Evolutionary conservation across 2,113 vertebrate genomes (phyloP).

Genomic region (Esox niger): DNA sequence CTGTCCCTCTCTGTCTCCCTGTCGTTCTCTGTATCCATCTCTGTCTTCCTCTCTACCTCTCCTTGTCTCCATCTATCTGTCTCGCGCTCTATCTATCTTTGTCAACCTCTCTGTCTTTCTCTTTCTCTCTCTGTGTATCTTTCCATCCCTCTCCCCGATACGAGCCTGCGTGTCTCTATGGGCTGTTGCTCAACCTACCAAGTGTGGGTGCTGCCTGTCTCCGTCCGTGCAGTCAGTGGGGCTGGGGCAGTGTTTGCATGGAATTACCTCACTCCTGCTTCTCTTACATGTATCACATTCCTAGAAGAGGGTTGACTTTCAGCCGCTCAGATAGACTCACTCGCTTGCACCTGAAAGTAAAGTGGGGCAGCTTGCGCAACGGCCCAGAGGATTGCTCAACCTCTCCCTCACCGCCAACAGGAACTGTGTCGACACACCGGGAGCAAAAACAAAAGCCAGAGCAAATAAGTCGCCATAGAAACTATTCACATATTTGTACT

Average conservation of each 20-base stretch:
- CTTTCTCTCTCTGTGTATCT: background rate
- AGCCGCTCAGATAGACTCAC: conserved; percentile 8
- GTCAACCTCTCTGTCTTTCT: background rate
- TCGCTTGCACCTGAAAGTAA: conserved; percentile 37
- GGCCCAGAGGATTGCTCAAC: conserved; percentile 43
- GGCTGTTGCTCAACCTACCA: conserved; percentile 32
- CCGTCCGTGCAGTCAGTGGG: conserved; percentile 16
- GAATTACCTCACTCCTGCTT: conserved; percentile 41
- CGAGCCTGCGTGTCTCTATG: background rate
- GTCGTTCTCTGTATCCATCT: background rate
- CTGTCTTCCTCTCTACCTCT: background rate
- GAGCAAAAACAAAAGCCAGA: conserved; percentile 32
- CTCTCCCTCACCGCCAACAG: conserved; percentile 29
- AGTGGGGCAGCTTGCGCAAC: conserved; percentile 35
- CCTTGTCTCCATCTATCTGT: background rate
- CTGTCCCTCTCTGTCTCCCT: background rate
- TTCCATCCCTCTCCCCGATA: background rate
- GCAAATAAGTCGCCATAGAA: conserved; percentile 28
- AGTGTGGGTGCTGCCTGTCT: conserved; percentile 14
- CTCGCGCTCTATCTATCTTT: background rate
- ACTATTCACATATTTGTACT: too few species aligned
- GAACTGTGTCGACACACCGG: conserved; percentile 40
- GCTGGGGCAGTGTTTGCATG: conserved; percentile 1
- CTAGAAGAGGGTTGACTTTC: conserved; percentile 36
- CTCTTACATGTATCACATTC: conserved; percentile 30